Evolutionary conservation across 2,113 vertebrate genomes (phyloP), one percentile per base, ranked within the genome.

Genomic region (Eptatretus burgeri): DNA sequence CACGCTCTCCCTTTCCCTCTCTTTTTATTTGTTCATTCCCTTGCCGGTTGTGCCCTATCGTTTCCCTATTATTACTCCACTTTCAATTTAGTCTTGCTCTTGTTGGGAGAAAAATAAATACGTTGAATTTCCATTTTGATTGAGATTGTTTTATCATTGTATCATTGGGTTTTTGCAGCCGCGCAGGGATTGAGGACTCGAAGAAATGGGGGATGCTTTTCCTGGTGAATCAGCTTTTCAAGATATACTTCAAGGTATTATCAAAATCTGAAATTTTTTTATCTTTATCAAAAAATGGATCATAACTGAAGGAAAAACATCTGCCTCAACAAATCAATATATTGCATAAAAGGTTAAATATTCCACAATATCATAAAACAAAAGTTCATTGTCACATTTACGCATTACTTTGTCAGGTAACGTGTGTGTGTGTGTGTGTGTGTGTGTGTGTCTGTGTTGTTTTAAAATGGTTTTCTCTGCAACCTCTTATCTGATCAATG

Each of bases 181-280:
- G 91, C 11, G 89, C 91, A 1, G 82, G 85, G 5, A 87, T 95
- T 11, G 87, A 95, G 1, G 89, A 95, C 72, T 98, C 91, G 0
- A 98, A 98, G 71, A 94, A 95, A 71, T 98, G 91, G 91, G 91
- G 91, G 10, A 95, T 98, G 91, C 71, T 98, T 68, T 98, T 98
- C 69, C 79, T 98, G 0, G 85, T 93, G 70, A 98, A 98, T 70
- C 91, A 95, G 68, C 77, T 98, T 13, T 98, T 98, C 68, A 98
- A 93, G 75, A 95, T 98, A 72, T 98, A 98, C 76, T 98, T 98
- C 68, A 98, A 98, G 85, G 91, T 96, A 70, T 1, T 70, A 11
- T 49, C 66, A n/a, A n/a, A 41, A 5, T 41, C 27, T 41, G 7
- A 41, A 41, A 41, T 3, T 7, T 5, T 3, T 7, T 5, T 41